Conservation (phyloP, 2,888 invertebrate genomes). For the Gymnoscelis rufifasciata region DNA sequence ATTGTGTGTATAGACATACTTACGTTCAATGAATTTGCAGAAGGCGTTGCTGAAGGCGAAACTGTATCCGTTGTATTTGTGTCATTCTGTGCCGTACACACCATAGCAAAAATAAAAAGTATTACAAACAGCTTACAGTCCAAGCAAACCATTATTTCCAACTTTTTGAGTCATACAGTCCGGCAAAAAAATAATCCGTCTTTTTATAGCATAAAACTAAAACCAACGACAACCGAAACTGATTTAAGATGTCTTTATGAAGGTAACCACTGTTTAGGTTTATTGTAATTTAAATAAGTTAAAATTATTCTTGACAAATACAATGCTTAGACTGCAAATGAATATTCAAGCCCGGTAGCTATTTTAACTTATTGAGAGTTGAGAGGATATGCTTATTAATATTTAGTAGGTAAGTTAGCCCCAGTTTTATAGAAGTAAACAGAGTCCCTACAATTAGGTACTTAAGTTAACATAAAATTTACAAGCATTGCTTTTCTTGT, state of each 20-base stretch:
- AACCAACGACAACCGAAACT: constrained; percentile 20
- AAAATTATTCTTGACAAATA: constrained; percentile 27
- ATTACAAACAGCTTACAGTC: constrained; percentile 34
- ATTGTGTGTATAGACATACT: constrained; percentile 1
- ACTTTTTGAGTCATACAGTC: constrained; percentile 19
- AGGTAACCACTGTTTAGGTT: constrained; percentile 13
- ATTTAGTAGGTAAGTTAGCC: too few relatives aligned
- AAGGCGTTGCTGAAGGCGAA: constrained; percentile 1
- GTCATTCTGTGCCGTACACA: constrained; percentile 31
- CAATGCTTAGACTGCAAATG: constrained; percentile 30
- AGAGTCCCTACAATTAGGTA: too few relatives aligned
- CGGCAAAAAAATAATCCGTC: constrained; percentile 14
- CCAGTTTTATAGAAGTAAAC: too few relatives aligned
- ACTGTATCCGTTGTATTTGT: constrained; percentile 19
- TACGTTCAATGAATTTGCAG: constrained; percentile 1
- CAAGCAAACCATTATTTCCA: constrained; percentile 31
- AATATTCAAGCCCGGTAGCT: constrained; percentile 33
- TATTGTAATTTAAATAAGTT: constrained; percentile 28
- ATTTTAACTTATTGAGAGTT: constrained; percentile 16
- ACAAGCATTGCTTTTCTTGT: too few relatives aligned
- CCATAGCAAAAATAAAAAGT: constrained; percentile 31
- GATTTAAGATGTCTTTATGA: constrained; percentile 11
- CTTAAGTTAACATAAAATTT: too few relatives aligned
- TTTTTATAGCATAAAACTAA: constrained; percentile 25
- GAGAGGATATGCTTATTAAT: constrained; percentile 1